Evolutionary conservation across 2,888 invertebrate genomes (phyloP).

Genomic region (Lepeophtheirus nordmannii): DNA sequence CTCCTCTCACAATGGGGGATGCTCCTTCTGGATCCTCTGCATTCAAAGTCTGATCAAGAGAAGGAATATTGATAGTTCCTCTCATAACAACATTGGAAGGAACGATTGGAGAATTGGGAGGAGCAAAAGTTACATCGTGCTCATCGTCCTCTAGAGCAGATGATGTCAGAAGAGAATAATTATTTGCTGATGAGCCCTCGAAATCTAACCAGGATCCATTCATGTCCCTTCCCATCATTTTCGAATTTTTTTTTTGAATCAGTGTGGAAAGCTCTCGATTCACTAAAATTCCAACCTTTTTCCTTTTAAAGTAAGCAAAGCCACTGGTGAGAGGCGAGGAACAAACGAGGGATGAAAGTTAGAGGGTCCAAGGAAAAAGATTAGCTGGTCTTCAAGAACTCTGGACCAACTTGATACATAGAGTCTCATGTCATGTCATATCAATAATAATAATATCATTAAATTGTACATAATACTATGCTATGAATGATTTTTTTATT

Average conservation of each 20-base stretch:
- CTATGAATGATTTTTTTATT: too few relatives aligned
- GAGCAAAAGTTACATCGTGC: neutral
- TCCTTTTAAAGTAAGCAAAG: neutral
- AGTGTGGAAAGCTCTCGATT: neutral
- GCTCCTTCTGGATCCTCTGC: neutral
- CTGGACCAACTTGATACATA: too few relatives aligned
- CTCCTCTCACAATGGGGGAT: conserved; percentile 1
- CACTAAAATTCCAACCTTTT: neutral
- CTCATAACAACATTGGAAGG: neutral
- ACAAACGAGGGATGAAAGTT: neutral
- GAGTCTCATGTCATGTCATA: too few relatives aligned
- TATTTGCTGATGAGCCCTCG: neutral
- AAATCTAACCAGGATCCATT: neutral
- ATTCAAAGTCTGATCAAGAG: neutral
- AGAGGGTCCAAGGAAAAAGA: too few relatives aligned
- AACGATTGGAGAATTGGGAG: neutral
- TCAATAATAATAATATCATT: too few relatives aligned
- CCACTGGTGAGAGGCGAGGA: neutral
- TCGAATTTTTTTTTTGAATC: neutral
- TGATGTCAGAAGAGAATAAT: neutral
- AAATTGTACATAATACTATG: too few relatives aligned
- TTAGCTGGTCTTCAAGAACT: too few relatives aligned
- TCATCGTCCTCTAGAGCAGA: neutral
- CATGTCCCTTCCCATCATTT: neutral
- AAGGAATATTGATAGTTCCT: neutral